Base-by-base conservation (phyloP, 2,113 vertebrate genomes). In the Silurus glanis region DNA sequence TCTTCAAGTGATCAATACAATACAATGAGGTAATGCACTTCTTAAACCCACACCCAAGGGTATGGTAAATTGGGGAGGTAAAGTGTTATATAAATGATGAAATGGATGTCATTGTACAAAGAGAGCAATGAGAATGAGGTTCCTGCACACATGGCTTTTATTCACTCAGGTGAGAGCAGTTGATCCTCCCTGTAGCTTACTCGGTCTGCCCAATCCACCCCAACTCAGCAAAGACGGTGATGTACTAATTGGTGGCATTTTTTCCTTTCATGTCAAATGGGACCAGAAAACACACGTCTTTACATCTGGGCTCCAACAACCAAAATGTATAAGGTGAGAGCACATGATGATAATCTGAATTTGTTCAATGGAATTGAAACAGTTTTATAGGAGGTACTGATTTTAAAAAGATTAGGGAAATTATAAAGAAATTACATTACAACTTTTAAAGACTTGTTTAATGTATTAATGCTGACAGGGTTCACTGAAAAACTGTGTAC, bases 231-330 rank as follows among this genome's bases (percentile, higher is more conserved):
- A 37, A 37, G 37, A 37, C 3, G 37, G 37, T 37, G 37, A 37
- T 37, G 37, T 37, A 37, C 3, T 37, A 37, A 37, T 37, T 37
- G 37, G 37, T 37, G 37, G 37, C 2, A 37, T 37, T 37, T 90
- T 53, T 86, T 87, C 81, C 86, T 91, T 90, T 45, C 89, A 91
- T 74, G 89, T 82, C 64, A 90, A 87, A 76, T 91, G 88, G 88
- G 83, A 86, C 45, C 85, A 89, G 62, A 87, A 67, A 1, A 82
- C 67, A 66, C 81, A 75, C 16, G 84, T 58, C 8, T 92, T 90
- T 25, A 83, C 83, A 51, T 87, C 81, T 37, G 83, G 58, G 61
- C 91, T 89, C 71, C 55, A 86, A 51, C 47, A 28, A 25, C 87
- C 82, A 79, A 85, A 86, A 82, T 92, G 91, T 17, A 47, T 85